phyloP scores from a whole-genome alignment of 2,797 vertebrate species.

The Nothura maculosa region DNA sequence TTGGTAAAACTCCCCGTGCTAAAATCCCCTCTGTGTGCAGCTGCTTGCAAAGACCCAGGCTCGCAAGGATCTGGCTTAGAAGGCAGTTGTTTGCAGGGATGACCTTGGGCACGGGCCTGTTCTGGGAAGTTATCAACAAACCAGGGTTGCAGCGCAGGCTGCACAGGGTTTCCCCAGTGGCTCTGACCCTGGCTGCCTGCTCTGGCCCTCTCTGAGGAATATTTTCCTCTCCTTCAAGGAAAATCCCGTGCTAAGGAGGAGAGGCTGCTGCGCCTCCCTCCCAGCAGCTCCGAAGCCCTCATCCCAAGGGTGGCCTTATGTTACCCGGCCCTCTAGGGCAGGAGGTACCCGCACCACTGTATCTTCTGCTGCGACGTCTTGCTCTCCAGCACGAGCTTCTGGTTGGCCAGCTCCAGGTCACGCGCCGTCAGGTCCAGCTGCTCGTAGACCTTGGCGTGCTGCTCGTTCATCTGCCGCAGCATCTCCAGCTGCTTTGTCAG shows the following conservation, averaged over 20 bases:
- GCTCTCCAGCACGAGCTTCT: conserved; percentile 95
- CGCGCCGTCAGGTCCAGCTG: conserved; percentile 95
- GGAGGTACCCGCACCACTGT: conserved; percentile 84
- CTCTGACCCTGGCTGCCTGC: background rate
- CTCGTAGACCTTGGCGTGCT: conserved; percentile 96
- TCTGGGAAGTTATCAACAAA: background rate
- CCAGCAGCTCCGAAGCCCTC: background rate
- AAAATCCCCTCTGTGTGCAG: background rate
- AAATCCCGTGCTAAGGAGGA: background rate
- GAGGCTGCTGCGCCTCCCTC: background rate
- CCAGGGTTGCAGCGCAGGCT: background rate
- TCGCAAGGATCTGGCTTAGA: background rate
- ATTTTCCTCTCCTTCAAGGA: background rate
- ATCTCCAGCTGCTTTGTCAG: conserved; percentile 95
- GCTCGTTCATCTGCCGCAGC: conserved; percentile 94
- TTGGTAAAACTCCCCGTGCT: background rate
- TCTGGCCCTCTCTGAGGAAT: background rate
- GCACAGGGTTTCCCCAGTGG: background rate
- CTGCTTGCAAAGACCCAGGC: background rate
- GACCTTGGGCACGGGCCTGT: conserved; percentile 11
- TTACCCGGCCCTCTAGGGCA: background rate
- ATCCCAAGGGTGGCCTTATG: background rate
- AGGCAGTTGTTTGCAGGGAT: background rate
- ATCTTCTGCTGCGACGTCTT: conserved; percentile 97
- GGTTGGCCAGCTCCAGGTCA: conserved; percentile 95